A percentile compares a stretch with the other conserved stretches of the same genome.
Evolutionary conservation across 2,888 invertebrate species (phyloP).

Genomic region (Drosophila hawaiiensis): DNA sequence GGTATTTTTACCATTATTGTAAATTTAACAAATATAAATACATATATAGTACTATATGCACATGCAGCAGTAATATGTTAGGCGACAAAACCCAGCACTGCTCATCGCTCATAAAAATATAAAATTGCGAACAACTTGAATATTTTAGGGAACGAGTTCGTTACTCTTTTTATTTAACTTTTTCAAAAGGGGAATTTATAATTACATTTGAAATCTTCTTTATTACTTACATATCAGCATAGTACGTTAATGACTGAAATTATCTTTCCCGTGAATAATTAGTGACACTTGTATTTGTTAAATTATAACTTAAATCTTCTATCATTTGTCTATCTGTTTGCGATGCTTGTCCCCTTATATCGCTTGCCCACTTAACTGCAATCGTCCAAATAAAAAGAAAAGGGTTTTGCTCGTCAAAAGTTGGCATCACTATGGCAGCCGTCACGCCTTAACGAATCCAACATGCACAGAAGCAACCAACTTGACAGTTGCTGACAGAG

Average conservation of each 20-base stretch:
- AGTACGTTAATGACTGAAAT: neutral
- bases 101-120: neutral
- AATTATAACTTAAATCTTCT: neutral
- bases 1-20: neutral
- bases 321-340: neutral
- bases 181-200: neutral
- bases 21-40: neutral
- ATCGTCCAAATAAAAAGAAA: neutral
- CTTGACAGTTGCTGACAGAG: conserved; percentile 25
- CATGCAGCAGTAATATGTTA: neutral
- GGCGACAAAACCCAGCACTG: neutral
- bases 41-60: neutral
- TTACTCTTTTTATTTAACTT: neutral
- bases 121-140: neutral
- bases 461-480: conserved; percentile 18
- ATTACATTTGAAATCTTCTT: neutral
- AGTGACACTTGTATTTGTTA: neutral
- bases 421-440: conserved; percentile 11
- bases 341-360: neutral
- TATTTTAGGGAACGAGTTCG: neutral
- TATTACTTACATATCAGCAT: neutral
- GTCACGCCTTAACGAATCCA: conserved; percentile 27
- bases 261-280: neutral
- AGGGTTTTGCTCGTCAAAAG: neutral
- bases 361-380: neutral